Evolutionary conservation across 2,888 invertebrate species (phyloP), one percentile per base, ranked within the genome.

Genomic region (Leptopilina myrica): DNA sequence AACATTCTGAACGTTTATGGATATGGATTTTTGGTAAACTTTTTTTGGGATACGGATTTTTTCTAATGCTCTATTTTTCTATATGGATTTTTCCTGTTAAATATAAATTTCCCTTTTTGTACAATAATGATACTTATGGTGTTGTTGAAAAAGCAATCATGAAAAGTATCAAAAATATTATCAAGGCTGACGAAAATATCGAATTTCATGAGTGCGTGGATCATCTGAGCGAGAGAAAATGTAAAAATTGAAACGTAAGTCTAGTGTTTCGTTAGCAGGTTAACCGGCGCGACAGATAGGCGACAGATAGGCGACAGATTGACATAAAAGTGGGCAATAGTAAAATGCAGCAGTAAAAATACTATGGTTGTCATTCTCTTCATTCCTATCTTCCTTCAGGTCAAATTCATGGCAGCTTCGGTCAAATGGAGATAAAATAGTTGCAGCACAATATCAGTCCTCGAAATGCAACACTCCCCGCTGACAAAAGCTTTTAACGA

Each of bases 401-500:
- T 73, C 73, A 56, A 73, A 53, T 56, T 33, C 53, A 66, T 33
- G 56, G 5, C 26, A 73, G 12, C 1, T 75, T 66, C 76, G 85
- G 82, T 83, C 85, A 81, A 82, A 84, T 77, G 83, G 84, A 82
- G 80, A 76, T 79, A 69, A 67, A 84, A 83, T 79, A 82, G 86
- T 86, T 86, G 82, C 83, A 33, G 33, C 5, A 88, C 87, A 88
- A 89, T 33, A 33, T 86, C 81, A 82, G 65, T 76, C 78, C 79
- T 69, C 12, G 67, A 69, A 43, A 67, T 79, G 80, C 81, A 85
- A 80, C 84, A 83, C 83, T 86, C 82, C 90, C 89, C 84, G 88
- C 87, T 81, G 88, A 84, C 86, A 86, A 86, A 87, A 88, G 84
- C 88, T 88, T 89, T 90, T 85, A 88, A 86, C 79, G 83, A 78